These are phyloP conservation scores for Indri indri DNA, from an alignment of 2,113 vertebrate genomes.

Conservation along the genomic window DNA sequence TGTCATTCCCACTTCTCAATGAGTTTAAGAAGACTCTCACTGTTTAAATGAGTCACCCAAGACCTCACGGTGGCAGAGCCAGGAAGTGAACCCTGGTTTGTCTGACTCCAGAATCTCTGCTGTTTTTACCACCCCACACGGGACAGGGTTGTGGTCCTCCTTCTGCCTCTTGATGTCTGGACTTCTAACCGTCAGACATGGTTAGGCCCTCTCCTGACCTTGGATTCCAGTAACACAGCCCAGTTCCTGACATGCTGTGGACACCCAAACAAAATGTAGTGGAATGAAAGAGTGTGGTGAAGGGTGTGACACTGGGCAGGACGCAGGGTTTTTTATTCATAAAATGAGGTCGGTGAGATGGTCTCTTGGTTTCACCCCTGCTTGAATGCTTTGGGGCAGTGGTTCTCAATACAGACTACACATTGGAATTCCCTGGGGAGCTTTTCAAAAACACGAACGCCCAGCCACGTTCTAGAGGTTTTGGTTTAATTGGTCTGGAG, in stretches of 20 bases:
- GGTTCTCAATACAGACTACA: neutral
- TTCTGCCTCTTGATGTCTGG: accelerated
- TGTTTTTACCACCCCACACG: neutral
- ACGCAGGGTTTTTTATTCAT: neutral
- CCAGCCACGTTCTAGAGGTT: neutral
- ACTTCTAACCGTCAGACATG: neutral
- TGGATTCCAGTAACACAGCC: neutral
- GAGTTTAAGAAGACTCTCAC: neutral
- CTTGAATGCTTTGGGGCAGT: neutral
- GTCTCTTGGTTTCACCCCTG: neutral
- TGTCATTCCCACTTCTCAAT: neutral
- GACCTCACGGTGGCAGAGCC: neutral
- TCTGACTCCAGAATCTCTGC: neutral
- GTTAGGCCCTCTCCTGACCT: neutral
- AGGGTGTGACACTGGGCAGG: neutral
- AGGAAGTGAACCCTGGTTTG: neutral
- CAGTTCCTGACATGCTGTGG: neutral
- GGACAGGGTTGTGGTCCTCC: neutral
- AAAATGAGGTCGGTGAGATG: neutral
- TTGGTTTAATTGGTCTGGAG: neutral
- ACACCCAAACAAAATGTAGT: neutral
- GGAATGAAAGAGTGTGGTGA: neutral
- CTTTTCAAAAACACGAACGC: neutral
- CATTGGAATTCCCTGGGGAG: neutral
- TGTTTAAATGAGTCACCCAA: neutral